Evolutionary conservation across 1,140 invertebrate species (phyloP), one percentile per base, ranked within the genome.

Genomic region (Neuroterus valhalla): DNA sequence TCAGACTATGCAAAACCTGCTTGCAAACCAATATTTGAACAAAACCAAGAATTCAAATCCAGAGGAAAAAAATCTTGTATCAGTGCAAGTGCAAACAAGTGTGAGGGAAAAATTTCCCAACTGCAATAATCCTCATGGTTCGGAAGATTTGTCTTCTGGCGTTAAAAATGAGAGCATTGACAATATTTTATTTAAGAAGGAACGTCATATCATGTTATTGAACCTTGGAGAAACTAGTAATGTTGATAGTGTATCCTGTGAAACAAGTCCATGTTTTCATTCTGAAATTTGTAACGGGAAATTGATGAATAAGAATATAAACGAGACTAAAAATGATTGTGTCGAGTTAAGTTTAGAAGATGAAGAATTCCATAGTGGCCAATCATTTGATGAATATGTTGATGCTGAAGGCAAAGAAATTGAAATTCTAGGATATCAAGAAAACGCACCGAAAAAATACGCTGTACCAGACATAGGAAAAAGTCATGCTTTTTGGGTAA

Each of bases 401-500:
- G 88, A 89, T 74, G 88, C 86, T 45, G 83, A 87, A 68, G 88
- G 89, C 55, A 82, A 82, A 26, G 68, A 70, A 75, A 81, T 70
- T 68, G 12, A 68, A 71, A 26, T 80, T 71, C 2, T 73, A 21
- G 72, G 74, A 38, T 38, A 10, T 38, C 5, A 38, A 38, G 31
- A 8, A 8, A 38, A 52, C 12, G 80, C 81, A 71, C 83, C 85
- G 8, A 89, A 88, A 70, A 77, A 86, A 67, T 89, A 84, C 75
- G 73, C 78, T 23, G 86, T 85, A 77, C 85, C 88, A 48, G 84
- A 86, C 78, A 72, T 80, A 69, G 83, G 82, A 71, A 71, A 81
- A 26, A 86, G 81, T 80, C 81, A 88, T 80, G 82, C 88, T 74
- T 90, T 89, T 81, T 90, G 89, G 89, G 89, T 90, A 90, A 90